Conservation (phyloP, 2,797 vertebrate genomes). For the Eospalax fontanierii region DNA sequence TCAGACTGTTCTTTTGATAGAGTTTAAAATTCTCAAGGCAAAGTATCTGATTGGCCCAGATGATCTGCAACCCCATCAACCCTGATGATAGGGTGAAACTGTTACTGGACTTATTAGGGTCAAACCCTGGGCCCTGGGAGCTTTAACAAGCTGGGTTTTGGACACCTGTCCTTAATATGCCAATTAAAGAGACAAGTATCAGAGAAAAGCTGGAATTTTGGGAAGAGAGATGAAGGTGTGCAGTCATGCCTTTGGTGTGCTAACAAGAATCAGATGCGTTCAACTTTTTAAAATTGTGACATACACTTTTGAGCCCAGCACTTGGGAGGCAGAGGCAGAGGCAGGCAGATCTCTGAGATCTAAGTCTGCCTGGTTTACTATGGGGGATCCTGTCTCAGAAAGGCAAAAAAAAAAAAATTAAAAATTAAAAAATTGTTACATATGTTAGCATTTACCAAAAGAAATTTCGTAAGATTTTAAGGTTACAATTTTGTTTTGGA, state of each 20-base stretch:
- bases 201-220: background rate
- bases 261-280: background rate
- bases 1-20: background rate
- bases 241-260: background rate
- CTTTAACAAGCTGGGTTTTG: background rate
- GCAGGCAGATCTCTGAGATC: too few species aligned
- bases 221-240: background rate
- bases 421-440: background rate
- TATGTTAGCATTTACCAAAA: background rate
- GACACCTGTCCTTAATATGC: background rate
- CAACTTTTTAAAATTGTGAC: background rate
- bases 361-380: too few species aligned
- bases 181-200: background rate
- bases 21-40: conserved; percentile 27
- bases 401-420: too few species aligned
- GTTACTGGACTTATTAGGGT: background rate
- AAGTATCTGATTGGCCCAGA: background rate
- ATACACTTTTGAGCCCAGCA: too few species aligned
- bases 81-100: background rate
- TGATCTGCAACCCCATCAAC: background rate
- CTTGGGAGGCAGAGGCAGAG: too few species aligned
- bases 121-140: background rate
- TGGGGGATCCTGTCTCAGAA: too few species aligned
- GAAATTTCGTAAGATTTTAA: background rate
- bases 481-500: background rate